Base-by-base conservation (phyloP, 2,113 vertebrate species). In the Cygnus buccinator region DNA sequence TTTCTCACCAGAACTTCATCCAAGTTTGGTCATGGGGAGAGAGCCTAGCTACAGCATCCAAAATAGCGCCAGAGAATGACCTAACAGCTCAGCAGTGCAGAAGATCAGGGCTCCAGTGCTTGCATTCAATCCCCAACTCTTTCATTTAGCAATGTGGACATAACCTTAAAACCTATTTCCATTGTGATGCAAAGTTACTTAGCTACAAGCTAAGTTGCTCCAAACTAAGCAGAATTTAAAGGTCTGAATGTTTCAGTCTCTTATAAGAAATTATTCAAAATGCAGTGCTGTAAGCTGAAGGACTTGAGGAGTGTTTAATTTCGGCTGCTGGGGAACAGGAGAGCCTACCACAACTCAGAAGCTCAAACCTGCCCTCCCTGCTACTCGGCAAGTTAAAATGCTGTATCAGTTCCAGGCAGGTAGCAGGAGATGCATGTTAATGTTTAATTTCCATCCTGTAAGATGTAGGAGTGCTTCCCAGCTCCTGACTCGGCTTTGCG, bases 401-500 rank as follows among this genome's bases (percentile, higher is more conserved):
- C 33, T 81, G 5, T 58, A 35, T 86, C 86, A 44, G 33, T 84
- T 72, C 33, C 58, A 78, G 79, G 57, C 79, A 86, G 68, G 72
- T 52, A 78, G 72, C 41, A 57, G 72, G 72, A 89, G 39, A 41
- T 84, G 33, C 11, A 29, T 0, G 1, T 84, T 89, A 81, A 74
- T 58, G 46, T 84, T 92, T 88, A 43, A 86, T 86, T 92, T 86
- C 62, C 37, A 46, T 71, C 31, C 50, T 46, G 25, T 35, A 57
- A 22, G 52, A 48, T 3, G 3, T 16, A 54, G 67, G 20, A 72
- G 31, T 33, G 44, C 72, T 29, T 92, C 44, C 35, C 25, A 0
- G 0, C 46, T 89, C 33, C 44, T 0, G 1, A 12, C 39, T 92
- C 46, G 18, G 9, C n/a, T 67, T 57, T 1, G 0, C 0, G 0